Evolutionary conservation across 2,888 invertebrate species (phyloP), one percentile per base, ranked within the genome.

Genomic region (Orthosia gothica): DNA sequence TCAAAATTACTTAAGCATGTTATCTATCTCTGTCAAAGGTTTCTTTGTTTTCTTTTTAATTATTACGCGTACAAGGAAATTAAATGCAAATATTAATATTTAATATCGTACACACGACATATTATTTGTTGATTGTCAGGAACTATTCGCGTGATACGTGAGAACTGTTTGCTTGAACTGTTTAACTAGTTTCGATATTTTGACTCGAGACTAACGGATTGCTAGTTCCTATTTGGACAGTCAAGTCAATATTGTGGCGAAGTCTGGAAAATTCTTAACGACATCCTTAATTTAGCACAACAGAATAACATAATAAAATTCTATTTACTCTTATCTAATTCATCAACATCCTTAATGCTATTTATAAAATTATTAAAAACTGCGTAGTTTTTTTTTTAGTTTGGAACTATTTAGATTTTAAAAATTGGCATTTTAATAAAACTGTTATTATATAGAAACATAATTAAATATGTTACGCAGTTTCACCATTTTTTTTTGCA

Each of bases 111-210:
- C 66, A 76, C 74, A 76, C 59, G 76, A 23, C 58, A 16, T 49
- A 40, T 15, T 77, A 74, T 75, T 74, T 70, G 61, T 49, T 26
- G n/a, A 63, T 26, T 66, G 65, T 58, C 78, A 85, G 81, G 68
- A 72, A 72, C 52, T 20, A 64, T 66, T 65, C 71, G 69, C 82
- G 64, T 76, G 79, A 74, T 54, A n/a, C 20, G 32, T 54, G 50
- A 71, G 68, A 61, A 83, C 58, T 86, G 70, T 86, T 86, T 74
- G 62, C 70, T 71, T n/a, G 45, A 49, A 26, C 26, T 74, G 49
- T 77, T 84, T 76, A 64, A 62, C 18, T 66, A 73, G 49, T 70
- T 70, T 49, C n/a, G 15, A 76, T 26, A 26, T 26, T 3, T 26
- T 4, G 4, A 32, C 40, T 40, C 45, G 20, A 61, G 64, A 49